These are phyloP conservation scores for Diabrotica undecimpunctata DNA, from an alignment of 1,140 invertebrate genomes.

Conservation along the genomic window DNA sequence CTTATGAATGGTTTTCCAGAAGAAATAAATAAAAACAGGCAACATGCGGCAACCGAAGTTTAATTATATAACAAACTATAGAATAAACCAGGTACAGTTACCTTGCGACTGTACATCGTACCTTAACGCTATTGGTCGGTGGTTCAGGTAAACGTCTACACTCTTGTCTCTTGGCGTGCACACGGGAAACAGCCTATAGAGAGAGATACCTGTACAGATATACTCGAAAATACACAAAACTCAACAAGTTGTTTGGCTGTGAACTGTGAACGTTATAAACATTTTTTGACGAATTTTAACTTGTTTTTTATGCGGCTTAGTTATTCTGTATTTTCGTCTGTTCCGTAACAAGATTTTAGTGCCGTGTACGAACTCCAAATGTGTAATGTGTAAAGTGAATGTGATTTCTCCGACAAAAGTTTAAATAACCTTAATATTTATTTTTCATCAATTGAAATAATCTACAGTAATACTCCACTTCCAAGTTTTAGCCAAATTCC, in stretches of 20 bases:
- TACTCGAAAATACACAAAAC: constrained; percentile 30
- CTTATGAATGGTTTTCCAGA: constrained; percentile 11
- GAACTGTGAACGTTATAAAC: constrained; percentile 27
- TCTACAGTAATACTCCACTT: constrained; percentile 5
- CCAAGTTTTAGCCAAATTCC: neutral
- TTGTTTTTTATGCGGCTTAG: constrained; percentile 14
- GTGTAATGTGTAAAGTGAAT: constrained; percentile 23
- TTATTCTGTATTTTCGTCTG: neutral
- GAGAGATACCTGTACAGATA: constrained; percentile 35
- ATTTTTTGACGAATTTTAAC: constrained; percentile 13
- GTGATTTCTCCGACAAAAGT: constrained; percentile 15
- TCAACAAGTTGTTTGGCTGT: constrained; percentile 14
- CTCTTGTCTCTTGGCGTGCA: constrained; percentile 32
- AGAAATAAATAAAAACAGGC: constrained; percentile 20
- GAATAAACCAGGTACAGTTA: constrained; percentile 43
- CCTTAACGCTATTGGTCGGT: constrained; percentile 37
- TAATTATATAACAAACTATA: constrained; percentile 46
- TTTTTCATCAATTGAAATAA: neutral
- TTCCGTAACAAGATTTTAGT: constrained; percentile 4
- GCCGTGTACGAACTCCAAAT: constrained; percentile 8
- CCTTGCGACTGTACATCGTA: constrained; percentile 38
- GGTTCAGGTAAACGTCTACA: constrained; percentile 44
- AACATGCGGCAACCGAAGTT: constrained; percentile 26
- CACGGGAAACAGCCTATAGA: constrained; percentile 34
- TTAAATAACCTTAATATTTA: neutral